Evolutionary conservation across 37 sponge, comb jelly and placozoan genomes (phyloP).

Genomic region (Ianthella basta): DNA sequence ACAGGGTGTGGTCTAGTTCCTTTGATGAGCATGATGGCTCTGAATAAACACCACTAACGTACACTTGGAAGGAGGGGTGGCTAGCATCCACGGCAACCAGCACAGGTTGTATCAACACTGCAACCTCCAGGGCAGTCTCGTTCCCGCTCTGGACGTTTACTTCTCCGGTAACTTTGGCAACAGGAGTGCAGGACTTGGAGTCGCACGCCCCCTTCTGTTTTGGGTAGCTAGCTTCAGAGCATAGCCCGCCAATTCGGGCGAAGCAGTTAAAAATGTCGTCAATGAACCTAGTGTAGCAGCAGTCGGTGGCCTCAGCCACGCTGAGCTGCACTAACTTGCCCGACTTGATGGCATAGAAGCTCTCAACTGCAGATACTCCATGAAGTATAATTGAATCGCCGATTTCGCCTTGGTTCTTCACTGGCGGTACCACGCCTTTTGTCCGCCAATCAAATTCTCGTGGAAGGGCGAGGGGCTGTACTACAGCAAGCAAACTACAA

Average conservation of each 20-base stretch:
- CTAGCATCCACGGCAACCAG: conserved; percentile 53
- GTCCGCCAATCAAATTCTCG: conserved; percentile 65
- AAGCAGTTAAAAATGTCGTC: conserved; percentile 21
- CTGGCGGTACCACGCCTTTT: conserved; percentile 69
- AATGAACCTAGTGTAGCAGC: conserved; percentile 33
- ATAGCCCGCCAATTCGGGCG: conserved; percentile 58
- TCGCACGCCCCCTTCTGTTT: neutral
- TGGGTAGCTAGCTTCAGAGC: conserved; percentile 24
- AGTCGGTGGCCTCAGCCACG: conserved; percentile 52
- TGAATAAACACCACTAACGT: conserved; percentile 55
- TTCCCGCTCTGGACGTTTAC: conserved; percentile 36
- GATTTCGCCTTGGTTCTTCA: conserved; percentile 54
- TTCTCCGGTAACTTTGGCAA: conserved; percentile 35
- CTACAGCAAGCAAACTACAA: no score
- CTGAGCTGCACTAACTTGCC: conserved; percentile 48
- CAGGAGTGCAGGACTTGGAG: conserved; percentile 24
- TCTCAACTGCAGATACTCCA: conserved; percentile 33
- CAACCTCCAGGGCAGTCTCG: conserved; percentile 51
- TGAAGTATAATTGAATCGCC: conserved; percentile 23
- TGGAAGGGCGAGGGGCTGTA: neutral
- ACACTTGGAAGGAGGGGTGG: conserved; percentile 47
- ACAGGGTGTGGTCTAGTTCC: conserved; percentile 55
- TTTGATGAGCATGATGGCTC: conserved; percentile 51
- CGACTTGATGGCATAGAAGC: conserved; percentile 51
- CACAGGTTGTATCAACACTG: conserved; percentile 61